phyloP scores from a whole-genome alignment of 2,113 vertebrate genomes.

The Oreochromis niloticus region DNA sequence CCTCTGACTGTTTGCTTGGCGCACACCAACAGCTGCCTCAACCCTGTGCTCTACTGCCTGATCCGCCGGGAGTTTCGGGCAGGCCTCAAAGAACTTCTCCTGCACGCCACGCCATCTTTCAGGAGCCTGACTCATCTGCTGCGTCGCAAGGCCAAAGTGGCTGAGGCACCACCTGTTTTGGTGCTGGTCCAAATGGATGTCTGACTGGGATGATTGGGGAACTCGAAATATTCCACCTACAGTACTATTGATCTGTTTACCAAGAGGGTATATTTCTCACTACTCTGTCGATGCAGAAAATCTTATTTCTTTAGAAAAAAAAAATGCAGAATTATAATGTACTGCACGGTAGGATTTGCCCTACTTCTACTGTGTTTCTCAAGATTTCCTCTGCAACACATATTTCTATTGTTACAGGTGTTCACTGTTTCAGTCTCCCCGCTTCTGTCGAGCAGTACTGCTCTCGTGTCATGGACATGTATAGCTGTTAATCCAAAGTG shows the following conservation, averaged over 20 bases:
- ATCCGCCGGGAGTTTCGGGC: constrained; percentile 74
- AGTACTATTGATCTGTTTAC: not conserved
- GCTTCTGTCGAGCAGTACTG: not conserved
- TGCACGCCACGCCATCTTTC: constrained; percentile 62
- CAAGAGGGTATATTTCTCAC: not conserved
- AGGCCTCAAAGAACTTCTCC: constrained; percentile 72
- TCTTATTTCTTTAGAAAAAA: not conserved
- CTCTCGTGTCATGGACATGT: constrained; percentile 5
- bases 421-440: not conserved
- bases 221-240: not conserved
- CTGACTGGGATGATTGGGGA: not conserved
- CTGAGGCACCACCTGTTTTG: constrained; percentile 66
- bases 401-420: not conserved
- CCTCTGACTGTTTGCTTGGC: constrained; percentile 78
- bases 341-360: constrained; percentile 24
- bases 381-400: not conserved
- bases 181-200: constrained; percentile 73
- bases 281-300: not conserved
- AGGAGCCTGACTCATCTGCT: constrained; percentile 56
- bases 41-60: constrained; percentile 79
- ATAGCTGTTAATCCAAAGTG: not conserved
- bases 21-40: constrained; percentile 81
- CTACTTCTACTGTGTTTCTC: constrained; percentile 21
- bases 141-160: constrained; percentile 66
- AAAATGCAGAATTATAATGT: not conserved